Evolutionary conservation across 2,113 vertebrate species (phyloP).

Genomic region (Cricetomys ansorgei): DNA sequence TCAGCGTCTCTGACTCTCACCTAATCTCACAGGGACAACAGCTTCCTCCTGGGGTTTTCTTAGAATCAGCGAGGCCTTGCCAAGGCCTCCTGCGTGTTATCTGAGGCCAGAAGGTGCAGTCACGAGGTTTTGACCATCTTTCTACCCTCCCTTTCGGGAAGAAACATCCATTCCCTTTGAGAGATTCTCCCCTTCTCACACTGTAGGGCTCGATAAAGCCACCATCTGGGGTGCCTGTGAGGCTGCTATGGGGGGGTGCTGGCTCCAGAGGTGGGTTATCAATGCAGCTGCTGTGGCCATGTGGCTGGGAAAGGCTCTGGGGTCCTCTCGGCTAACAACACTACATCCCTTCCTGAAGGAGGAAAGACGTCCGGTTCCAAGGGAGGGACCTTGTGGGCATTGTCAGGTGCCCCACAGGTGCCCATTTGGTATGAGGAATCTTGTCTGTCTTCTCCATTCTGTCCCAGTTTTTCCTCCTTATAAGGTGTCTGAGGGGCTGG

Average conservation of each 20-base stretch:
- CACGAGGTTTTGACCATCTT: neutral
- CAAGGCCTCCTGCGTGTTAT: neutral
- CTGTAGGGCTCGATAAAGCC: neutral
- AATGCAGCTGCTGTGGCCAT: fast-evolving
- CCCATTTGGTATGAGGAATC: neutral
- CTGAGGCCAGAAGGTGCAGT: neutral
- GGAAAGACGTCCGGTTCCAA: neutral
- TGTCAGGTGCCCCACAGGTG: neutral
- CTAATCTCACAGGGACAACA: neutral
- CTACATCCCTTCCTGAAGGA: neutral
- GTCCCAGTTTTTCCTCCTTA: neutral
- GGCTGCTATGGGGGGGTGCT: neutral
- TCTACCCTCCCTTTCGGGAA: neutral
- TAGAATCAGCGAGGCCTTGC: neutral
- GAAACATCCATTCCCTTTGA: fast-evolving
- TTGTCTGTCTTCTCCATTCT: neutral
- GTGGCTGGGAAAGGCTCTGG: neutral
- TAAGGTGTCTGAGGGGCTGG: neutral
- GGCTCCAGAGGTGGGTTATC: neutral
- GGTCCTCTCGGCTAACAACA: neutral
- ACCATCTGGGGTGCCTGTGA: neutral
- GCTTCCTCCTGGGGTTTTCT: constrained; percentile 38
- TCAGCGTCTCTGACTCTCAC: neutral
- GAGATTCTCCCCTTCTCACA: neutral
- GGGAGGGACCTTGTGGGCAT: neutral